A percentile compares a stretch with the other conserved stretches of the same genome.
Evolutionary conservation across 2,113 vertebrate genomes (phyloP).

Genomic region (Tonatia bakeri): DNA sequence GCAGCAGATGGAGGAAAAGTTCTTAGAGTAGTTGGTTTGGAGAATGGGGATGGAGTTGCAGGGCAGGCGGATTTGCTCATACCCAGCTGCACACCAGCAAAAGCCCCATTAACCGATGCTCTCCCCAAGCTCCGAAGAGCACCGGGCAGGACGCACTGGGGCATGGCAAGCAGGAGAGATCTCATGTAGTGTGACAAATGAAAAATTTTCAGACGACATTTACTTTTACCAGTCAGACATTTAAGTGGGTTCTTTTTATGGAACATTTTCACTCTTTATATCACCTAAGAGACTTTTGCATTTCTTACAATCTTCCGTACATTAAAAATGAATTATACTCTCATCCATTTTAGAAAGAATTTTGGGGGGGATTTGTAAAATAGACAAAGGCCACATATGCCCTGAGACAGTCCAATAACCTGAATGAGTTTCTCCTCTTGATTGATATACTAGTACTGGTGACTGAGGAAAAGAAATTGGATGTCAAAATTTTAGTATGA

Average conservation of each 20-base stretch:
- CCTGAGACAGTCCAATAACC: conserved; percentile 11
- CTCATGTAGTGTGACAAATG: conserved; percentile 64
- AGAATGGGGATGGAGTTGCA: fast-evolving
- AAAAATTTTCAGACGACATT: conserved; percentile 65
- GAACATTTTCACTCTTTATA: conserved; percentile 73
- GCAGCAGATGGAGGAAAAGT: not conserved
- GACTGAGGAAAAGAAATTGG: conserved; percentile 10
- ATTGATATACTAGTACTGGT: conserved; percentile 33
- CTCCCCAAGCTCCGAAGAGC: fast-evolving
- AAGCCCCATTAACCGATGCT: fast-evolving
- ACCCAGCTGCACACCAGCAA: no score
- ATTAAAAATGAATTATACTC: conserved; percentile 68
- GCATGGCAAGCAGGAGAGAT: not conserved
- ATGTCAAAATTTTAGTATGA: not conserved
- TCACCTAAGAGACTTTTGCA: conserved; percentile 62
- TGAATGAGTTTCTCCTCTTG: not conserved
- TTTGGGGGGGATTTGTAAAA: conserved; percentile 63
- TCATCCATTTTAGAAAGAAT: conserved; percentile 54
- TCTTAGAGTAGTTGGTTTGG: not conserved
- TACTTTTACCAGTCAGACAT: conserved; percentile 72
- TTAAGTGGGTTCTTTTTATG: conserved; percentile 68
- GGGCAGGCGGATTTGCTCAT: not conserved
- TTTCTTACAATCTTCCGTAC: conserved; percentile 60
- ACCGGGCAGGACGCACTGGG: not conserved
- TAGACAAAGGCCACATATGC: conserved; percentile 44